Evolutionary conservation across 2,888 invertebrate species (phyloP).

Genomic region (Macaria liturata): DNA sequence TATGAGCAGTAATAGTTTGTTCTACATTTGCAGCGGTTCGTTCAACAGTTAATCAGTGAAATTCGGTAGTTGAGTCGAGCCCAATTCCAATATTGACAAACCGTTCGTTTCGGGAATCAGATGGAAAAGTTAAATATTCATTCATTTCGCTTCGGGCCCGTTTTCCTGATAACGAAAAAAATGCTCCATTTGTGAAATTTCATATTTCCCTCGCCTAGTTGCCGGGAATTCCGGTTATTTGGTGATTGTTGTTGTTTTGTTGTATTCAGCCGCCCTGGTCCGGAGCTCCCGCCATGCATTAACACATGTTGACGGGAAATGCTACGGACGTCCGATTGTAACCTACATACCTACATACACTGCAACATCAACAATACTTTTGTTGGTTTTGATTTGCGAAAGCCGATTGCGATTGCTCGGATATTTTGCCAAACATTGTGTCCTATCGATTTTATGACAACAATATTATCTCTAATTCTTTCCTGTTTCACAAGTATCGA

Average conservation of each 20-base stretch:
- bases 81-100: constrained; percentile 11
- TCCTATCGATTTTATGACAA: not conserved
- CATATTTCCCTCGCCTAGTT: constrained; percentile 11
- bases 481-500: too few species aligned
- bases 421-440: not conserved
- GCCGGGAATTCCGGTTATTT: constrained; percentile 3
- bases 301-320: constrained; percentile 9
- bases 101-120: constrained; percentile 2
- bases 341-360: not conserved
- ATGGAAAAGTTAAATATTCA: constrained; percentile 16
- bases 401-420: not conserved
- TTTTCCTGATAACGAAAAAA: constrained; percentile 7
- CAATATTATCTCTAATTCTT: too few species aligned
- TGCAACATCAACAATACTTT: constrained; percentile 1
- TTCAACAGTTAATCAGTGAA: constrained; percentile 3
- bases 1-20: too few species aligned
- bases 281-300: constrained; percentile 12
- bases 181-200: constrained; percentile 6
- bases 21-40: too few species aligned
- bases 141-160: constrained; percentile 6
- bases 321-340: constrained; percentile 7
- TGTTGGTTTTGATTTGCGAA: not conserved
- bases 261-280: not conserved
- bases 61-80: constrained; percentile 6
- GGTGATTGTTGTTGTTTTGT: constrained; percentile 1